A percentile compares a stretch with the other conserved stretches of the same genome.
Evolutionary conservation across 1,140 invertebrate species (phyloP).

Genomic region (Rhagoletis pomonella): DNA sequence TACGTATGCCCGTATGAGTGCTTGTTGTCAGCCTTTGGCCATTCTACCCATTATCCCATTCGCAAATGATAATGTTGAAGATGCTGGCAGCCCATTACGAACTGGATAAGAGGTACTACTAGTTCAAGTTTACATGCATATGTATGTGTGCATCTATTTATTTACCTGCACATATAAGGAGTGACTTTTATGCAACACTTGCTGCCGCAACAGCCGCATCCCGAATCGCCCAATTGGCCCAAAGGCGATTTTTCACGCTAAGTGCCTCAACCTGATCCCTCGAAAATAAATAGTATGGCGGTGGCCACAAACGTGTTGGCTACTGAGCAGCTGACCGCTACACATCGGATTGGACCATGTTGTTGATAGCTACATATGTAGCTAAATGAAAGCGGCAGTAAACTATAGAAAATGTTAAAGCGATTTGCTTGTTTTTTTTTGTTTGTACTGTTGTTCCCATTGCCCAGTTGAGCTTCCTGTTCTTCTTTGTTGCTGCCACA

Average conservation of each 20-base stretch:
- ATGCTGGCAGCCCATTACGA: no score
- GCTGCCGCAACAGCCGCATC: not conserved
- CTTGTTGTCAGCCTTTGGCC: no score
- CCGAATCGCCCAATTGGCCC: not conserved
- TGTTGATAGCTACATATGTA: not conserved
- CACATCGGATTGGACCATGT: not conserved
- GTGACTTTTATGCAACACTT: not conserved
- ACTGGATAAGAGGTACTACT: no score
- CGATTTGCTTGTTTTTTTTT: not conserved
- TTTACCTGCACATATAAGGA: not conserved
- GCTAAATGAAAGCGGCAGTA: constrained; percentile 1
- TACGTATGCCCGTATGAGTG: no score
- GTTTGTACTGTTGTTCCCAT: constrained; percentile 12
- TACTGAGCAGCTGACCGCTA: not conserved
- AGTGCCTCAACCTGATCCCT: not conserved
- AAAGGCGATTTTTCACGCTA: constrained; percentile 4
- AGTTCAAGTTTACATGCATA: no score
- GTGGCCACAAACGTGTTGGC: not conserved
- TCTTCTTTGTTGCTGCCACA: constrained; percentile 1
- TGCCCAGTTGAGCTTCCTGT: constrained; percentile 34
- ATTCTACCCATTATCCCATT: no score
- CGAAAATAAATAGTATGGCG: no score
- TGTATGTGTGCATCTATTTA: no score
- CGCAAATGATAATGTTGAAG: no score
- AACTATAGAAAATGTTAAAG: not conserved